These are phyloP conservation scores for Drosophila mayri DNA, from an alignment of 1,140 invertebrate genomes.

Conservation along the genomic window DNA sequence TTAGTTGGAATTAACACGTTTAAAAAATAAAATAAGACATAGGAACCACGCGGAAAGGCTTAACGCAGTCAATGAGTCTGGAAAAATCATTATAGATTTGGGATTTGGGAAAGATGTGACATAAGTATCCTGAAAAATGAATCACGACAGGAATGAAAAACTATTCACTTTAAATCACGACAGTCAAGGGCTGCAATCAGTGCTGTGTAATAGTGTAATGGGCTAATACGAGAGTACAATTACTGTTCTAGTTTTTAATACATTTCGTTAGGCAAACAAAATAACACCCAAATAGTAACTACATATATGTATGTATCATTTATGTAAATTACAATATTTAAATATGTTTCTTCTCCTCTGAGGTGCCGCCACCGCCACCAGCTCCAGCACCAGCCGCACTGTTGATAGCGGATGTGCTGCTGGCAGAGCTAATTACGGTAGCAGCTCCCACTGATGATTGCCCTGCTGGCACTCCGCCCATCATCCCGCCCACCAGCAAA, in stretches of 20 bases:
- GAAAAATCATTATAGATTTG: background rate
- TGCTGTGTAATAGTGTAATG: conserved; percentile 1
- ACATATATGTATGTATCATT: conserved; percentile 31
- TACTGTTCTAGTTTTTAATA: conserved; percentile 17
- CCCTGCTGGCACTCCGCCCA: conserved; percentile 24
- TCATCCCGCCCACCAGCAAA: conserved; percentile 57
- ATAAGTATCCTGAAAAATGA: conserved; percentile 5
- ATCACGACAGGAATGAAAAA: too few species aligned
- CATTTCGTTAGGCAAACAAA: conserved; percentile 26
- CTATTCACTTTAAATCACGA: conserved; percentile 15
- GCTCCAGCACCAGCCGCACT: background rate
- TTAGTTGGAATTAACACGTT: conserved; percentile 6
- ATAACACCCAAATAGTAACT: conserved; percentile 35
- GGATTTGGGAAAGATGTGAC: background rate
- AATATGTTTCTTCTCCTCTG: conserved; percentile 23
- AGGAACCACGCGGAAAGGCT: conserved; percentile 9
- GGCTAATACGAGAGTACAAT: conserved; percentile 9
- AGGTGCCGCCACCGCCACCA: background rate
- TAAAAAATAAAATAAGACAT: conserved; percentile 2
- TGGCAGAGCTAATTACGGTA: background rate
- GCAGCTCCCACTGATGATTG: background rate
- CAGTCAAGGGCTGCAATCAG: conserved; percentile 18
- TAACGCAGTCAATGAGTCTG: conserved; percentile 8
- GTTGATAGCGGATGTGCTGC: conserved; percentile 10
- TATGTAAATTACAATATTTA: conserved; percentile 29